Base-by-base conservation (phyloP, 2,113 vertebrate species). In the Globicephala melas region DNA sequence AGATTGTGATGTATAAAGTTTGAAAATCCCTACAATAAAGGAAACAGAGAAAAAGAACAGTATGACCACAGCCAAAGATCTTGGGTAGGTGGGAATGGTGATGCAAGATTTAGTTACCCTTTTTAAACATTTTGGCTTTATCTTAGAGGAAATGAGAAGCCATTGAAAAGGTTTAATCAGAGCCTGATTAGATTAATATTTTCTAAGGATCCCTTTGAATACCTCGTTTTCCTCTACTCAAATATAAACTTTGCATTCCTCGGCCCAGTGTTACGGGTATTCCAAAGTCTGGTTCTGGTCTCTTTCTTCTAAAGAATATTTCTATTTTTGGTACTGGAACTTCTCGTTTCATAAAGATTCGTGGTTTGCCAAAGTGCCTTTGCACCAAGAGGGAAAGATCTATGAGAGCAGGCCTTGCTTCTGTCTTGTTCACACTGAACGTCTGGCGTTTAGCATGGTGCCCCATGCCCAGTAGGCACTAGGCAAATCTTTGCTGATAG, bases 101-200 rank as follows among this genome's bases (percentile, higher is more conserved):
- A n/a, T 6, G 6, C 6, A 92, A 41, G 73, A 53, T 74, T 88
- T 63, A 58, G 6, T 81, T 87, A 89, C 68, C 31, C 18, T 91
- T 95, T 25, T 71, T 77, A 63, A 89, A 85, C 62, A 91, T 33
- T 82, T 92, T 77, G 47, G 8, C 60, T 88, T 96, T 95, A 74
- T 88, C 26, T 89, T 65, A 79, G 63, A 84, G 41, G 67, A 55
- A 81, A 50, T 74, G 41, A 68, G 58, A 94, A 81, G 28, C 28
- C 28, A 60, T 6, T 44, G 53, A 47, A 76, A 95, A 85, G 53
- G 67, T 97, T n/a, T 87, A 55, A 47, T 21, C 47, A 68, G 28
- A 6, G 2, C 28, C 68, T 76, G 23, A 12, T 33, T 65, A 87
- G 85, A 60, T 93, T 41, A 10, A 10, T 50, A n/a, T 87, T 91